A percentile compares a stretch with the other conserved stretches of the same genome.
phyloP scores from a whole-genome alignment of 2,113 vertebrate genomes.

The Colistium nudipinnis region DNA sequence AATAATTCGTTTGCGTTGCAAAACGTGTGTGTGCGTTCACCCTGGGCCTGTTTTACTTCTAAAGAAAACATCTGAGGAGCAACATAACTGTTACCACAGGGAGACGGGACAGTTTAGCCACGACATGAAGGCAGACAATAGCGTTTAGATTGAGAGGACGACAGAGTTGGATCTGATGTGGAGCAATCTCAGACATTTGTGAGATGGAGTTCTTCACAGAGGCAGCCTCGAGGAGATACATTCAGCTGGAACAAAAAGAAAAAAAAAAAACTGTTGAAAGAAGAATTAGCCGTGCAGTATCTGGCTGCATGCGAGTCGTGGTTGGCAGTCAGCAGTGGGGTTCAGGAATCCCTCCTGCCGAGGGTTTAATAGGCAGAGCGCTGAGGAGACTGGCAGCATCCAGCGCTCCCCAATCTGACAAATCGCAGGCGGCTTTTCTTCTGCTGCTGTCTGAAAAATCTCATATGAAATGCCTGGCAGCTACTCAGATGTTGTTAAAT shows the following conservation, averaged over 20 bases:
- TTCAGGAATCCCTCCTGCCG: conserved; percentile 36
- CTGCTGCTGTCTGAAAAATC: conserved; percentile 37
- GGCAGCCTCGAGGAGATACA: conserved; percentile 18
- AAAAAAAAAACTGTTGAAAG: conserved; percentile 30
- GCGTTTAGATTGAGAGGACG: neutral
- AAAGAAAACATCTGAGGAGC: neutral
- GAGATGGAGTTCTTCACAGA: conserved; percentile 22
- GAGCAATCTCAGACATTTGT: conserved; percentile 5
- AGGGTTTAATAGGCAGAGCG: conserved; percentile 40
- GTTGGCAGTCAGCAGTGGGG: conserved; percentile 33
- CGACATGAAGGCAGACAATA: neutral
- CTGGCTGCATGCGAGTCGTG: conserved; percentile 17
- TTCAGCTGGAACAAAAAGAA: conserved; percentile 12
- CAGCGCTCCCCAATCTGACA: conserved; percentile 7
- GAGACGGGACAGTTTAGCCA: conserved; percentile 2
- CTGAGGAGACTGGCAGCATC: conserved; percentile 39
- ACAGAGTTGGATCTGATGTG: conserved; percentile 6
- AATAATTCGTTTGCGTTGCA: neutral
- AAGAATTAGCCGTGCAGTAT: conserved; percentile 20
- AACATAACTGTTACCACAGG: neutral
- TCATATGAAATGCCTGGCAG: conserved; percentile 43
- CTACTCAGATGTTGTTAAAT: conserved; percentile 33
- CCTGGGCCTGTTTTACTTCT: neutral
- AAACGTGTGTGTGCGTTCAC: neutral
- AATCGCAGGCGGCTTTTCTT: conserved; percentile 42